phyloP scores from a whole-genome alignment of 2,797 vertebrate genomes.

The Semotilus atromaculatus region DNA sequence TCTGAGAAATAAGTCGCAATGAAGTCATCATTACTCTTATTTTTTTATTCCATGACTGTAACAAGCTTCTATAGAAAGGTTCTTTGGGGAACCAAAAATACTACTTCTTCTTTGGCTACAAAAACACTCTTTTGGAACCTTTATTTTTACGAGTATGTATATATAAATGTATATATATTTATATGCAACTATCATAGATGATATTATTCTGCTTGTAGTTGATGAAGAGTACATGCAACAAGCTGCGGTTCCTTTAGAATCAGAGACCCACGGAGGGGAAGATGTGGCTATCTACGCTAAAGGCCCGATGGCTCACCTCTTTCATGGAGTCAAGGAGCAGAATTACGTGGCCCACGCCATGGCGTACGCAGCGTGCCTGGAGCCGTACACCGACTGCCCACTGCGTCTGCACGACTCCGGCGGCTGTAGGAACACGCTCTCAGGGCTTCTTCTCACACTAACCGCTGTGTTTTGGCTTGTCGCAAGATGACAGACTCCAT shows the following conservation, averaged over 20 bases:
- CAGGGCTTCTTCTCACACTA: conserved; percentile 60
- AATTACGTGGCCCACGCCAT: conserved; percentile 85
- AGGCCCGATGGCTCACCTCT: conserved; percentile 86
- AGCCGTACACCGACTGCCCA: conserved; percentile 80
- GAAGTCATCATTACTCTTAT: background rate
- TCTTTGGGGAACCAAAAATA: too few species aligned
- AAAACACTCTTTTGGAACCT: background rate
- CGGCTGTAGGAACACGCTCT: conserved; percentile 33
- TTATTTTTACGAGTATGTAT: background rate
- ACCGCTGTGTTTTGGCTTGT: conserved; percentile 66
- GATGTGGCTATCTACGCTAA: conserved; percentile 86
- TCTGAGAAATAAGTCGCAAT: background rate
- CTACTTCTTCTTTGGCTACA: background rate
- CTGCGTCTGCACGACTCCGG: conserved; percentile 58
- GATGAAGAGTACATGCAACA: conserved; percentile 85
- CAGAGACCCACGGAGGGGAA: conserved; percentile 85
- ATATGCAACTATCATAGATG: background rate
- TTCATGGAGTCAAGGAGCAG: conserved; percentile 85
- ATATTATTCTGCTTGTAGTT: conserved; percentile 64
- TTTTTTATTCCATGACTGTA: background rate
- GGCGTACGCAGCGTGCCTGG: conserved; percentile 83
- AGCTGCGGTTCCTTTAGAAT: conserved; percentile 80
- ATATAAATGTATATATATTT: background rate
- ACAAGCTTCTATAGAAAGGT: background rate
- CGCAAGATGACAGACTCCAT: conserved; percentile 71